Base-by-base conservation (phyloP, 2,888 invertebrate species). In the Cataglyphis cursor region DNA sequence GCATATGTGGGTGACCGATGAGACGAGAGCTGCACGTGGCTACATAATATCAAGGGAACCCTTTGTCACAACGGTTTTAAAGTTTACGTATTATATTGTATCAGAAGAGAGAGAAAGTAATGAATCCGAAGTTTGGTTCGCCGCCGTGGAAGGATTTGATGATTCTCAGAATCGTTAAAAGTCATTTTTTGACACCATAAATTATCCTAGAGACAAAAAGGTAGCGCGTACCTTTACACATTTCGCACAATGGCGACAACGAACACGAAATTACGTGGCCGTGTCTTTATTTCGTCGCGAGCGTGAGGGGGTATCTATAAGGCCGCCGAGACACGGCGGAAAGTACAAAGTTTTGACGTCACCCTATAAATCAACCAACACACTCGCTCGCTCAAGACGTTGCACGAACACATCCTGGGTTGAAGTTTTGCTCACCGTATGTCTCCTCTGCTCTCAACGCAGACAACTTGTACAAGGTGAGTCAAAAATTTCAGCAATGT, bases 281-380 rank as follows among this genome's bases (percentile, higher is more conserved):
- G 83, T 82, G 86, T 89, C 90, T 92, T 92, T 92, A 92, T 92
- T 92, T 92, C 85, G 88, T 89, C 88, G 90, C 89, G 83, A 83
- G 84, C 48, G 73, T 28, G 66, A 75, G 62, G 54, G 82, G 87
- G 87, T 82, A 78, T 84, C 87, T 89, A 86, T 87, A 87, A 89
- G 90, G 86, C 81, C 83, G 87, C 81, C 86, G 92, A 92, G 93
- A 93, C 92, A 92, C 90, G 88, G 75, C 87, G 90, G 83, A 88
- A 91, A 93, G 93, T 93, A 91, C 91, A 93, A 94, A 94, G 93
- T 94, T 94, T 94, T 93, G 94, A 94, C 92, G 93, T 89, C 92
- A 91, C 90, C 91, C 91, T 93, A 93, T 94, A 94, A 94, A 94
- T 94, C 94, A 94, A 91, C 88, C 90, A 85, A 81, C 87, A 84